Conservation (phyloP, 2,797 vertebrate genomes). For the Sebastes trivittatus region DNA sequence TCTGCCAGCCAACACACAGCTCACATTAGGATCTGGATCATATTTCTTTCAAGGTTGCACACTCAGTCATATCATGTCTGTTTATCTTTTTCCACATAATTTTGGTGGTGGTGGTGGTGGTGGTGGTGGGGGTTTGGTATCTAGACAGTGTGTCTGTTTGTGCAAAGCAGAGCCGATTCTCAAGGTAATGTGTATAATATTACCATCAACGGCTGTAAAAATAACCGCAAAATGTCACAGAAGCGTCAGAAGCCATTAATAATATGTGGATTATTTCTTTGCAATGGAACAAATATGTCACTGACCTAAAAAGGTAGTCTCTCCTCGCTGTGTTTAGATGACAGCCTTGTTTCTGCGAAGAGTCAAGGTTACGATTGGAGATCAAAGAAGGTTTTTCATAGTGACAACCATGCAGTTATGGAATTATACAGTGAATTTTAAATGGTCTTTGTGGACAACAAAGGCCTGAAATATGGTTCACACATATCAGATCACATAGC, state of each 20-base stretch:
- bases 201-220: constrained; percentile 27
- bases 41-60: constrained; percentile 55
- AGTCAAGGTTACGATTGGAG: neutral
- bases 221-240: constrained; percentile 28
- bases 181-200: constrained; percentile 55
- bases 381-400: constrained; percentile 3
- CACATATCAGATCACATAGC: neutral
- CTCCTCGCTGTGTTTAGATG: constrained; percentile 25
- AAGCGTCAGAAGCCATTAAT: constrained; percentile 46
- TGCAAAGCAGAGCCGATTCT: constrained; percentile 24
- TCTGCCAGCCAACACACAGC: constrained; percentile 33
- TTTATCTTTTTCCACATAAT: constrained; percentile 57
- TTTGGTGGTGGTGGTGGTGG: neutral
- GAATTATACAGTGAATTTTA: constrained; percentile 25
- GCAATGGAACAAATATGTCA: constrained; percentile 27
- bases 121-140: neutral
- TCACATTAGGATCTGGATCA: constrained; percentile 49
- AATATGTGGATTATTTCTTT: constrained; percentile 31
- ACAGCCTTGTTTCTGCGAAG: constrained; percentile 24
- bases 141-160: constrained; percentile 40
- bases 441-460: constrained; percentile 3
- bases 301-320: constrained; percentile 22
- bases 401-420: constrained; percentile 26
- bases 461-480: constrained; percentile 9
- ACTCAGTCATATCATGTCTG: constrained; percentile 42